These are phyloP conservation scores for Zaprionus obscuricornis DNA, from an alignment of 2,888 invertebrate species.

Conservation along the genomic window DNA sequence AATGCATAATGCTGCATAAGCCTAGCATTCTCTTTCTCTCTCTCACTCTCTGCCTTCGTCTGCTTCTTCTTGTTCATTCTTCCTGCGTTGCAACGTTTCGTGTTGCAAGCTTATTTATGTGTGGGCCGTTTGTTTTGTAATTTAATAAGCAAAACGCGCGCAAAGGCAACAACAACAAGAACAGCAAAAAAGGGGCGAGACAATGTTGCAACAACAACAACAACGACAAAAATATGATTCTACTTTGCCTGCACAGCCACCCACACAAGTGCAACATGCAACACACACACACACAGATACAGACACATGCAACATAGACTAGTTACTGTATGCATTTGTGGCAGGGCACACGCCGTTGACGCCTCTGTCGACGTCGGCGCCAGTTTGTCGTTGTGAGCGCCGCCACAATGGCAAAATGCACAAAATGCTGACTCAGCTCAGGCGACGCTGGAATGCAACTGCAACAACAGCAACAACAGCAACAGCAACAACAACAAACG, in stretches of 20 bases:
- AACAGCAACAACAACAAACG: conserved; percentile 29
- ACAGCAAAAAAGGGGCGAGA: conserved; percentile 51
- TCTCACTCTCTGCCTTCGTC: background rate
- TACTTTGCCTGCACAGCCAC: conserved; percentile 44
- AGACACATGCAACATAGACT: conserved; percentile 10
- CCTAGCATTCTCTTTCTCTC: no score
- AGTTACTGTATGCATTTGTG: conserved; percentile 19
- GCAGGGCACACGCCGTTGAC: conserved; percentile 72
- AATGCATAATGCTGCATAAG: conserved; percentile 39
- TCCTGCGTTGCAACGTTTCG: conserved; percentile 32
- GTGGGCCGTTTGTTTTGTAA: conserved; percentile 74
- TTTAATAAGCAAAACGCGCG: conserved; percentile 70
- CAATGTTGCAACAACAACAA: conserved; percentile 45
- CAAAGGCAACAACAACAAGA: conserved; percentile 33
- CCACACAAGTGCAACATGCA: conserved; percentile 38
- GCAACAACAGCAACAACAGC: conserved; percentile 25
- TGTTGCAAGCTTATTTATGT: conserved; percentile 66
- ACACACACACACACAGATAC: background rate
- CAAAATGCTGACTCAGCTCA: conserved; percentile 67
- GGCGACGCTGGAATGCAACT: conserved; percentile 46
- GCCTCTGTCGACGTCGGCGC: conserved; percentile 63
- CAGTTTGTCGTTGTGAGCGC: conserved; percentile 39
- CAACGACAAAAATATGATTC: conserved; percentile 31
- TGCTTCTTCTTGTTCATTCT: no score
- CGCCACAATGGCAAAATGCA: conserved; percentile 55